Percentiles rank a stretch among this genome's conserved stretches.
Conservation (phyloP, 2,888 invertebrate genomes). For the Colostygia pectinataria region DNA sequence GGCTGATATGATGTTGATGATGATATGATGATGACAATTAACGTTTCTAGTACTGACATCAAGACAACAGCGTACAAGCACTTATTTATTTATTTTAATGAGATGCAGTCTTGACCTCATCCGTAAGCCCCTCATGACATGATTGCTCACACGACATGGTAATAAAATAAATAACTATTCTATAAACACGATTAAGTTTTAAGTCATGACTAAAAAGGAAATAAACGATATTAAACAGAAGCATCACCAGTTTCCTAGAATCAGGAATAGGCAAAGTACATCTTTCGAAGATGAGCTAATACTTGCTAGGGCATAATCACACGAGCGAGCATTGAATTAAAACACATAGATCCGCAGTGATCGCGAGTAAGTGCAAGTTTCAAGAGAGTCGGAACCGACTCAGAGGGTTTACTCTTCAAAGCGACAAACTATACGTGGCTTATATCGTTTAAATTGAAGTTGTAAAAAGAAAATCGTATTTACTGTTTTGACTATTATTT, state of each 20-base stretch:
- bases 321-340: too few relatives aligned
- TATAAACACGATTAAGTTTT: neutral
- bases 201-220: neutral
- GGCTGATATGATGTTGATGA: too few relatives aligned
- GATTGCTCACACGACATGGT: neutral
- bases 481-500: too few relatives aligned
- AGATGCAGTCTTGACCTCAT: slow-evolving; percentile 4
- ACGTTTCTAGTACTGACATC: too few relatives aligned
- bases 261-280: neutral
- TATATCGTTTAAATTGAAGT: too few relatives aligned
- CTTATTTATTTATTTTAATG: slow-evolving; percentile 2
- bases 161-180: slow-evolving; percentile 1
- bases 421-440: too few relatives aligned
- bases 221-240: slow-evolving; percentile 11
- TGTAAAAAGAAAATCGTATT: too few relatives aligned
- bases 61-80: too few relatives aligned
- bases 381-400: too few relatives aligned
- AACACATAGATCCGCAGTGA: too few relatives aligned
- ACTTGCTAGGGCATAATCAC: neutral
- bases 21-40: too few relatives aligned
- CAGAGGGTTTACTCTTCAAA: neutral
- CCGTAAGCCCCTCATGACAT: neutral
- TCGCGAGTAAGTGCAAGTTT: too few relatives aligned
- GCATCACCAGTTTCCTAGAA: slow-evolving; percentile 17
- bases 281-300: slow-evolving; percentile 11